Base-by-base conservation (phyloP, 1,140 invertebrate genomes). In the Brachionus rubens region DNA sequence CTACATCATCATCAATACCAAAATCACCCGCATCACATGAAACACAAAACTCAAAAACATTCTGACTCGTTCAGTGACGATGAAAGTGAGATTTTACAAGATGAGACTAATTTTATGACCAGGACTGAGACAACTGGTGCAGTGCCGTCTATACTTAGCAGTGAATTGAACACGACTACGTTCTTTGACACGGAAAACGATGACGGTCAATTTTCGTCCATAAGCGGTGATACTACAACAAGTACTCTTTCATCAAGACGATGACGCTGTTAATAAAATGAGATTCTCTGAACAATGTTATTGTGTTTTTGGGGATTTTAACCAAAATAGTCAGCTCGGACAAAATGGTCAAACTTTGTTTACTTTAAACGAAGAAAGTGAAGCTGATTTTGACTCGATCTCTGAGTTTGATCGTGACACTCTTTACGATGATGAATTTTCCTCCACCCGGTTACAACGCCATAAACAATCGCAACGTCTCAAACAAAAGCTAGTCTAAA, bases 261-360 rank as follows among this genome's bases (percentile, higher is more conserved):
- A 26, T 62, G 43, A 99, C 85, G 96, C 96, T n/a, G 95, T 99
- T 41, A 98, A 99, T 85, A 99, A 99, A 86, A 90, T 95, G 75
- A 97, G 93, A 62, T 99, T 99, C 85, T 96, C 92, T 12, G 96
- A 99, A 86, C 95, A 99, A 85, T 98, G 95, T 83, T 99, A 99
- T 85, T 99, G 99, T 84, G 91, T 97, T 78, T 96, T 98, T 79
- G 94, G 93, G 16, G 91, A 92, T 72, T 48, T 54, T 33, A 72
- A 12, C 9, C 46, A 24, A 14, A 24, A 26, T 33, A 14, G 19
- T 28, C 59, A 65, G n/a, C n/a, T 41, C n/a, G 21, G 14, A n/a
- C 59, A 65, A 46, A 65, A 65, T 43, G 68, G 68, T 16, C 46
- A 54, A 48, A 54, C 46, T 14, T 30, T 72, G 46, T 72, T 50